Evolutionary conservation across 1,140 invertebrate species (phyloP).

Genomic region (Physella acuta): DNA sequence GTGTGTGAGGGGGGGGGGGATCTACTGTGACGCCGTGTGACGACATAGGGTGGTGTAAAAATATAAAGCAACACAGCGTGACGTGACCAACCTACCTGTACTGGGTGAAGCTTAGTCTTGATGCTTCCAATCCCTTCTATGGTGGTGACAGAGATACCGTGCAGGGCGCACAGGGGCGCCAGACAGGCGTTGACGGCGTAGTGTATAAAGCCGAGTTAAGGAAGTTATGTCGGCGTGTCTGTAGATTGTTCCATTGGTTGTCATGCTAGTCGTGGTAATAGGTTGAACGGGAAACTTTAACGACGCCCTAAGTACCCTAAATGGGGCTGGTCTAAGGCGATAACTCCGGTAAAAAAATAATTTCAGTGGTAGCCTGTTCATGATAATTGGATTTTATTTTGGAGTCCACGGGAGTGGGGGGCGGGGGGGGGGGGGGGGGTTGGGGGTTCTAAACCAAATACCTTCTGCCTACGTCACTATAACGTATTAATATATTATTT

Average conservation of each 20-base stretch:
- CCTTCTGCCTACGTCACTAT: too few relatives aligned
- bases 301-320: background rate
- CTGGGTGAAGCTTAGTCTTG: conserved; percentile 52
- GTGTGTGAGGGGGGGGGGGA: too few relatives aligned
- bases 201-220: conserved; percentile 67
- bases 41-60: background rate
- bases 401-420: background rate
- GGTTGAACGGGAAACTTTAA: background rate
- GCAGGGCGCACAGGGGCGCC: conserved; percentile 70
- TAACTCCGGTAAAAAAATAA: background rate
- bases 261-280: background rate
- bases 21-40: background rate
- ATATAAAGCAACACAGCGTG: background rate
- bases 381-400: background rate
- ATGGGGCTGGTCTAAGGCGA: background rate
- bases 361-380: background rate
- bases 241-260: background rate
- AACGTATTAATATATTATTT: too few relatives aligned
- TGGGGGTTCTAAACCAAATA: too few relatives aligned
- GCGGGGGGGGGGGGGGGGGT: too few relatives aligned
- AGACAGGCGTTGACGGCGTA: conserved; percentile 78
- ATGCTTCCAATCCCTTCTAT: conserved; percentile 77
- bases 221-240: background rate
- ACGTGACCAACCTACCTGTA: conserved; percentile 41
- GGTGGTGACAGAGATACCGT: conserved; percentile 77